Evolutionary conservation across 2,888 invertebrate species (phyloP).

Genomic region (Andrena marginata): DNA sequence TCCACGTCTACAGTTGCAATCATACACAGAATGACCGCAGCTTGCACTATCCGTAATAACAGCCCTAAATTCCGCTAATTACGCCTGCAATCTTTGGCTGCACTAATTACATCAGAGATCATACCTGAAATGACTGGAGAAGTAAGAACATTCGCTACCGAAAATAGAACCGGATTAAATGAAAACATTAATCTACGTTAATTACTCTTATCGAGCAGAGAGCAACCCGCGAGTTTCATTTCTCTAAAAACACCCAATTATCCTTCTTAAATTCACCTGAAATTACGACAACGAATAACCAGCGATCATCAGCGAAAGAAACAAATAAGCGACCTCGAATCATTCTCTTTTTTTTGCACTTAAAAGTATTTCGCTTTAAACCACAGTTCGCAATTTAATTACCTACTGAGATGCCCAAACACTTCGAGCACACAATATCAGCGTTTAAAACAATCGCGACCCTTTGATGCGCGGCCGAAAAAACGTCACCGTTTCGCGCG

Average conservation of each 20-base stretch:
- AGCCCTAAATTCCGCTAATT: slow-evolving; percentile 32
- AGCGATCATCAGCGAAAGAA: too few species aligned
- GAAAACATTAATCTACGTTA: too few species aligned
- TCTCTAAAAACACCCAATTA: too few species aligned
- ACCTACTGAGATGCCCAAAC: not conserved
- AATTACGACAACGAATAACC: too few species aligned
- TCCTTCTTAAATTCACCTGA: too few species aligned
- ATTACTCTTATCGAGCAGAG: too few species aligned
- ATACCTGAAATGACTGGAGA: slow-evolving; percentile 11
- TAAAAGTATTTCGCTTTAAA: too few species aligned
- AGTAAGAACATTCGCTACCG: slow-evolving; percentile 12
- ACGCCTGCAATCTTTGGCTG: slow-evolving; percentile 12
- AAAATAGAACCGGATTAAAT: not conserved
- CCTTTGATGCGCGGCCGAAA: not conserved
- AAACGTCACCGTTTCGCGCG: not conserved
- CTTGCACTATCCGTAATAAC: not conserved
- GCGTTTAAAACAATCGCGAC: not conserved
- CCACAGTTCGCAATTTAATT: too few species aligned
- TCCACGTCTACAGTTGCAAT: slow-evolving; percentile 22
- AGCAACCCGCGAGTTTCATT: too few species aligned
- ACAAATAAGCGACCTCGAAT: not conserved
- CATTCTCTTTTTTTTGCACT: not conserved
- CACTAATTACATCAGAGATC: slow-evolving; percentile 27
- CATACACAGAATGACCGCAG: not conserved
- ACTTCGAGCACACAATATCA: not conserved